Percentiles rank a stretch among this genome's conserved stretches.
Evolutionary conservation across 2,113 vertebrate species (phyloP).

Genomic region (Macaca mulatta): DNA sequence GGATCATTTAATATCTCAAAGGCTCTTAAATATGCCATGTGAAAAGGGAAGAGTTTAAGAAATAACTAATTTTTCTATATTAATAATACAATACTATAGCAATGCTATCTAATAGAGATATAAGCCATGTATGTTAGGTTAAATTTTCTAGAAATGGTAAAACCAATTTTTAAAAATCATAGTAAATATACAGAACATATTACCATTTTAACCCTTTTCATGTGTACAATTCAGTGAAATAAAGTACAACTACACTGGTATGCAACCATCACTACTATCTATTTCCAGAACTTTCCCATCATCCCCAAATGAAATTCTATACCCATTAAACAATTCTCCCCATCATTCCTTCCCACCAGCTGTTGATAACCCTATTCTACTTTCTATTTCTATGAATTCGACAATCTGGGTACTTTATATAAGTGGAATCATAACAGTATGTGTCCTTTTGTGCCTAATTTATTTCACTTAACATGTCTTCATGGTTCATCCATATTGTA

Average conservation of each 20-base stretch:
- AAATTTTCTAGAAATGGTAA: not conserved
- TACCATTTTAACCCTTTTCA: not conserved
- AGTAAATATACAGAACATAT: not conserved
- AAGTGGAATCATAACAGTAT: not conserved
- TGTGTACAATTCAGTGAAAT: not conserved
- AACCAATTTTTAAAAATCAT: not conserved
- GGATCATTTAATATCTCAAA: not conserved
- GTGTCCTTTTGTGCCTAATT: not conserved
- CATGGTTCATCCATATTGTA: not conserved
- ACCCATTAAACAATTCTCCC: not conserved
- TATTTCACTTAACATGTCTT: not conserved
- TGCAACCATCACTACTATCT: not conserved
- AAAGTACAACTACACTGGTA: not conserved
- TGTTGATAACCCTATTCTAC: not conserved
- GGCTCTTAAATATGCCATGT: not conserved
- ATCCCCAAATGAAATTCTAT: not conserved
- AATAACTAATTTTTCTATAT: not conserved
- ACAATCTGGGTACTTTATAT: not conserved
- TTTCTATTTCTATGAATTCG: not conserved
- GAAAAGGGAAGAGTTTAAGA: constrained; percentile 4
- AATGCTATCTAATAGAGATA: not conserved
- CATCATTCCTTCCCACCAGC: too few relatives aligned
- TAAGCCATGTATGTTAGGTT: not conserved
- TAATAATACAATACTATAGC: not conserved
- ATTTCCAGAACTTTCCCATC: not conserved